Evolutionary conservation across 1,140 invertebrate genomes (phyloP), one percentile per base, ranked within the genome.

Genomic region (Chrysoperla carnea): DNA sequence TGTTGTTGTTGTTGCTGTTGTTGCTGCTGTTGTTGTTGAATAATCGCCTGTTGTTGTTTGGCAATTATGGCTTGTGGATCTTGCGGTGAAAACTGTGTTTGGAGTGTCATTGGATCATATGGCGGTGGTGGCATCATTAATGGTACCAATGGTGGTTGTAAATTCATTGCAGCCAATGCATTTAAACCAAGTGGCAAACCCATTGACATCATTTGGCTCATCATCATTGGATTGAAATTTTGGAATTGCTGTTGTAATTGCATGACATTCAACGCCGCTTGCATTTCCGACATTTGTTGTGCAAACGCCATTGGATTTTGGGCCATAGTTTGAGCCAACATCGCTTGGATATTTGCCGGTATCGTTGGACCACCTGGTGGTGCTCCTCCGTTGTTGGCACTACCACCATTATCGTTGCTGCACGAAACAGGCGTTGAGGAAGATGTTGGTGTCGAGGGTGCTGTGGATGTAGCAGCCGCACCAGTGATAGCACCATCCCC

Each of bases 81-180:
- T 56, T 70, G 66, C 12, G 65, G 65, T 44, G 49, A 64, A 48
- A 72, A 75, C 57, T 67, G 69, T 49, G 60, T 61, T 37, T 48
- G 58, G 48, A 58, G 67, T 48, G 60, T 67, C 68, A 74, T 79
- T 46, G 67, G 66, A 52, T 79, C 75, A 58, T 75, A 84, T 8
- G 79, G 74, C 29, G 79, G 78, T 12, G 83, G 82, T 15, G 85
- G 81, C 70, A 89, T 73, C 83, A 93, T 89, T 65, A 92, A 76
- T 2, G 88, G 85, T 45, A 91, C 84, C 36, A 92, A 58, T 0
- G 84, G 83, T 8, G 84, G 84, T 58, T 86, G 84, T 8, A 89
- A 62, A 59, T 88, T 87, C 83, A 88, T 88, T 0, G 84, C 84
- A 0, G 84, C 84, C 47, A 88, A 60, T 23, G 84, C 83, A 37